These are phyloP conservation scores for Fopius arisanus DNA, from an alignment of 1,140 invertebrate species.

Conservation along the genomic window DNA sequence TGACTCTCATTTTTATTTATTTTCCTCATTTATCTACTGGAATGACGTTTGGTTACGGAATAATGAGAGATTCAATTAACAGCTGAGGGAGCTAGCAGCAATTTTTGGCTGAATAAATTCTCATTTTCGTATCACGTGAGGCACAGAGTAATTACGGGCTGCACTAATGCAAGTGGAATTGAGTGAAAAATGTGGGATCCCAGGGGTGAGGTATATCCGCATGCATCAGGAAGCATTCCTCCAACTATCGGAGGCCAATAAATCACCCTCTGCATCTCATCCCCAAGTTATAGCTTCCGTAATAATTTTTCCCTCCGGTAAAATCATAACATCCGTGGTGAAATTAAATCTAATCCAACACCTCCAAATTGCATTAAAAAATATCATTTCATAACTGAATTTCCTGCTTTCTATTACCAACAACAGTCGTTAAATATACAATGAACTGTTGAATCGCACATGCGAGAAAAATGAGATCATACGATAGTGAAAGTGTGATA, in stretches of 20 bases:
- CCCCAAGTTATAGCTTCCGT: constrained; percentile 19
- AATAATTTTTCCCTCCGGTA: background rate
- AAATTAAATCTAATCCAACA: background rate
- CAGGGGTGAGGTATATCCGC: background rate
- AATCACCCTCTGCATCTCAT: constrained; percentile 25
- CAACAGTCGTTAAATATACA: background rate
- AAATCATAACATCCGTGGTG: background rate
- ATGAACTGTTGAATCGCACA: background rate
- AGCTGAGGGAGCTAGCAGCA: background rate
- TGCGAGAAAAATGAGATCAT: background rate
- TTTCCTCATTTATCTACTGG: background rate
- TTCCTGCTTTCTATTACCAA: constrained; percentile 8
- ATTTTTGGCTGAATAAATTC: background rate
- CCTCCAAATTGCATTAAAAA: background rate
- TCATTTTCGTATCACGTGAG: constrained; percentile 2
- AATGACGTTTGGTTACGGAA: background rate
- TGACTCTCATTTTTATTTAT: no score
- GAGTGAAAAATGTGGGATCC: background rate
- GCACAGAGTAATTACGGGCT: background rate
- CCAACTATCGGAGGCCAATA: constrained; percentile 24
- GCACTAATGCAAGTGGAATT: constrained; percentile 1
- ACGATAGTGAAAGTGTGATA: background rate
- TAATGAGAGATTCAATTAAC: background rate
- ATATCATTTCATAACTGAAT: constrained; percentile 5
- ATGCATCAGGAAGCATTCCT: constrained; percentile 13